Percentiles rank a stretch among this genome's conserved stretches.
Evolutionary conservation across 2,888 invertebrate genomes (phyloP).

Genomic region (Nymphalis c-album): DNA sequence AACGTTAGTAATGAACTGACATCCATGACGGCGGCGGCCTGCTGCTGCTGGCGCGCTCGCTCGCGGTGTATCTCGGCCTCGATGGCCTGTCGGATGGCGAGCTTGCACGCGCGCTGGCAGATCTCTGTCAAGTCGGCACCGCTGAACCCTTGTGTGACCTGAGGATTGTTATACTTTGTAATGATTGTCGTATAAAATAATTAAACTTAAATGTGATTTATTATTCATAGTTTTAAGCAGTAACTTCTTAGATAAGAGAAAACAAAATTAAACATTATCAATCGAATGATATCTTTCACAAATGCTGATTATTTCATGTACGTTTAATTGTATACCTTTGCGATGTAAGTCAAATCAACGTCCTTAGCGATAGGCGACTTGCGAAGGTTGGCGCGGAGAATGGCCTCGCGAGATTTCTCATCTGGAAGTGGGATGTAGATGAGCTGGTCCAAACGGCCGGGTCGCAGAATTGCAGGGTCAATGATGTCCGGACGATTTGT

Average conservation of each 20-base stretch:
- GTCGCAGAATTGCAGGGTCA: constrained; percentile 98
- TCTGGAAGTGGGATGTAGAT: constrained; percentile 99
- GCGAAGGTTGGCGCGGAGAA: constrained; percentile 96
- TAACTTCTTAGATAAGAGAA: too few relatives aligned
- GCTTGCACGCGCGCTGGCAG: constrained; percentile 99
- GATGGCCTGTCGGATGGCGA: constrained; percentile 98
- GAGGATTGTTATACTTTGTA: constrained; percentile 14
- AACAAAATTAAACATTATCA: too few relatives aligned
- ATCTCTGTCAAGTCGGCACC: constrained; percentile 99
- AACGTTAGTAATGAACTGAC: constrained; percentile 75
- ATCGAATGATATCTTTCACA: too few relatives aligned
- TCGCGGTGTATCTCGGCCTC: constrained; percentile 97
- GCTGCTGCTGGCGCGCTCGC: constrained; percentile 90
- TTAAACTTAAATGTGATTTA: too few relatives aligned
- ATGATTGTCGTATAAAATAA: too few relatives aligned
- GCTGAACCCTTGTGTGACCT: constrained; percentile 95
- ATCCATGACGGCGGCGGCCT: constrained; percentile 88
- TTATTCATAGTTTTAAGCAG: too few relatives aligned
- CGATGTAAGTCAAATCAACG: constrained; percentile 93
- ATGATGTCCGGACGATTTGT: constrained; percentile 92
- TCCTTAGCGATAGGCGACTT: constrained; percentile 98
- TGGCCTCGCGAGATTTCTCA: constrained; percentile 97
- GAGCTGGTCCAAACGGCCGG: constrained; percentile 98
- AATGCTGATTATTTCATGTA: too few relatives aligned
- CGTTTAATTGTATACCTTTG: constrained; percentile 82